Conservation (phyloP, 2,888 invertebrate species). For the Cataglyphis albicans region DNA sequence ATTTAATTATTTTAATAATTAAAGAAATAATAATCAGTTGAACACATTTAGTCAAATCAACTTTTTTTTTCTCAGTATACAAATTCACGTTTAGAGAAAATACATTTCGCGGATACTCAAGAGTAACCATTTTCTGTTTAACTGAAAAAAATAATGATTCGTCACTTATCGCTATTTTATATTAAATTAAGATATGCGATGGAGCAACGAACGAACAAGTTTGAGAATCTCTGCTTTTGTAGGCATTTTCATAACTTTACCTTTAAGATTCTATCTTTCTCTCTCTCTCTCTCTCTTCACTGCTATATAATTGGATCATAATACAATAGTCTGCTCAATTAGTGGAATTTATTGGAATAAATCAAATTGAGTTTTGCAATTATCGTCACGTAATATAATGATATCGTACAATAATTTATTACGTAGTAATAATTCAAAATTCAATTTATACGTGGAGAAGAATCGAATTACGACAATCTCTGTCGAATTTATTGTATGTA, state of each 20-base stretch:
- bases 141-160: neutral
- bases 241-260: neutral
- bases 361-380: neutral
- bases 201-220: neutral
- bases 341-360: neutral
- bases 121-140: neutral
- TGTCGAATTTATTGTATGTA: neutral
- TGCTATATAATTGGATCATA: neutral
- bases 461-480: neutral
- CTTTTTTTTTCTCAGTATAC: neutral
- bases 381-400: neutral
- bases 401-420: neutral
- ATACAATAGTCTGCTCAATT: neutral
- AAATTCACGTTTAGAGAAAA: neutral
- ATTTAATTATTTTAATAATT: too few relatives aligned
- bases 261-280: neutral
- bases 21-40: too few relatives aligned
- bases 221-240: neutral
- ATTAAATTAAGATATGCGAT: neutral
- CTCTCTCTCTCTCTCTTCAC: neutral
- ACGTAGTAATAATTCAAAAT: neutral
- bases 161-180: neutral
- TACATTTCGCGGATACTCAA: neutral
- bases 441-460: neutral
- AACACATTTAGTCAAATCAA: too few relatives aligned